phyloP scores from a whole-genome alignment of 2,797 vertebrate genomes.

The Nothura maculosa region DNA sequence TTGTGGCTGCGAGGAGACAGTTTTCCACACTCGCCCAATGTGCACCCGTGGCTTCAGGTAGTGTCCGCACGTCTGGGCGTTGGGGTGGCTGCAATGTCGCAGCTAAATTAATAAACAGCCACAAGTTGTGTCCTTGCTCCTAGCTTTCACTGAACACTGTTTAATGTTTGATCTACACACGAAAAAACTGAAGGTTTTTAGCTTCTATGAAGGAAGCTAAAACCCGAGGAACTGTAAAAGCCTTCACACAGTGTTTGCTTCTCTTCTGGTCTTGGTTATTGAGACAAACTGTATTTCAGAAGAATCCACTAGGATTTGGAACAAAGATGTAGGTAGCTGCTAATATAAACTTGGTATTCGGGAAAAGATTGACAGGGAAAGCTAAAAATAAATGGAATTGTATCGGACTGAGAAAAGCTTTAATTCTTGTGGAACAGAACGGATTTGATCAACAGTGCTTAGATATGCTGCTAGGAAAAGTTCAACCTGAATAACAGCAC shows the following conservation, averaged over 20 bases:
- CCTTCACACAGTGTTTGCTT: accelerated
- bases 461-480: neutral
- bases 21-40: accelerated
- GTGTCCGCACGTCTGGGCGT: neutral
- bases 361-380: neutral
- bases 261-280: neutral
- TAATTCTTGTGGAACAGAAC: neutral
- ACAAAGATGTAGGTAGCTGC: neutral
- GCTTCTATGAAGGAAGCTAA: neutral
- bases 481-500: neutral
- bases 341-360: neutral
- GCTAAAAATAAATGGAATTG: neutral
- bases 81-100: neutral
- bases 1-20: neutral
- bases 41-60: neutral
- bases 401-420: neutral
- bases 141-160: neutral
- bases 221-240: too few relatives aligned
- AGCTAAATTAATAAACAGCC: neutral
- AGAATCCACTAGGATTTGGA: neutral
- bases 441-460: neutral
- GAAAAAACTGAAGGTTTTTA: neutral
- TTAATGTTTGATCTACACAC: neutral
- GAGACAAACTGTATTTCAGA: neutral
- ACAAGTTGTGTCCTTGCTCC: neutral